phyloP scores from a whole-genome alignment of 2,797 vertebrate genomes.

The Podarcis siculus region DNA sequence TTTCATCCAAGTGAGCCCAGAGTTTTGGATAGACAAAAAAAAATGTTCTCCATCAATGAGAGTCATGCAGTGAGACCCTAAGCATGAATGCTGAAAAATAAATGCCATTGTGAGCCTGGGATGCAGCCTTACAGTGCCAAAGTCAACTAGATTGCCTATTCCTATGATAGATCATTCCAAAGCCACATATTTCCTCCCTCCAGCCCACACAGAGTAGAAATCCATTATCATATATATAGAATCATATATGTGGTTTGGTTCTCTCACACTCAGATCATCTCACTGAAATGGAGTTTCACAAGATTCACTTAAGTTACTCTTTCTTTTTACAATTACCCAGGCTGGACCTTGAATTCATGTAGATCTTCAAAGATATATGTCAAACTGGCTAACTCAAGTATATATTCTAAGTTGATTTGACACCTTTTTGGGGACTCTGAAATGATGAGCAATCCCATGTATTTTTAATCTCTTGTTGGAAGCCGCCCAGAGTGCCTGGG shows the following conservation, averaged over 20 bases:
- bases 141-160: neutral
- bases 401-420: neutral
- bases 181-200: neutral
- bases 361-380: neutral
- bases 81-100: neutral
- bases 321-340: neutral
- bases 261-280: neutral
- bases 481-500: too few species aligned
- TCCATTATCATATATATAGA: neutral
- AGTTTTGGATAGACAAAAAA: neutral
- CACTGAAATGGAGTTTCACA: neutral
- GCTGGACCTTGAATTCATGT: neutral
- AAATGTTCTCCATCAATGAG: neutral
- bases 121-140: neutral
- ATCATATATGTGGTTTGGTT: neutral
- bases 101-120: neutral
- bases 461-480: too few species aligned
- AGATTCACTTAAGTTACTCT: neutral
- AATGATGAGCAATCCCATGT: neutral
- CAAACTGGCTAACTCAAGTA: neutral
- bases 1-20: conserved; percentile 20
- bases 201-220: neutral
- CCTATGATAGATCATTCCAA: neutral
- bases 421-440: neutral
- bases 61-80: neutral